Percentiles rank a stretch among this genome's conserved stretches.
Conservation (phyloP, 2,888 invertebrate species). For the Salticus scenicus region DNA sequence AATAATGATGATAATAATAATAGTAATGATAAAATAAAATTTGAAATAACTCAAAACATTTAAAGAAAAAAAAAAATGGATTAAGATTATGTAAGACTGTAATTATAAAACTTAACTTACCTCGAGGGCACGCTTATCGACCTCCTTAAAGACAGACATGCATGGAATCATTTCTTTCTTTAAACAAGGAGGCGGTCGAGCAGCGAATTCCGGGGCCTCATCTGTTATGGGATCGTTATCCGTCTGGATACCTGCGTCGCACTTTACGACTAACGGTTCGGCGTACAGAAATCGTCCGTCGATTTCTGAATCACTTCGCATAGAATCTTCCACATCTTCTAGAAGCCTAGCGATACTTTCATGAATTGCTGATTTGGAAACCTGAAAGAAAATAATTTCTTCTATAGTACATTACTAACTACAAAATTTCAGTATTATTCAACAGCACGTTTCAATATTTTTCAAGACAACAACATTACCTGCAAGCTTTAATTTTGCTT, state of each 20-base stretch:
- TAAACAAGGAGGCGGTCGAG: slow-evolving; percentile 73
- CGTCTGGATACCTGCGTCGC: slow-evolving; percentile 73
- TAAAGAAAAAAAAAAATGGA: too few relatives aligned
- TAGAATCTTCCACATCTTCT: slow-evolving; percentile 71
- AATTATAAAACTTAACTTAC: too few relatives aligned
- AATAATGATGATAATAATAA: too few relatives aligned
- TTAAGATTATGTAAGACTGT: too few relatives aligned
- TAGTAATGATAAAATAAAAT: too few relatives aligned
- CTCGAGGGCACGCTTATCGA: slow-evolving; percentile 70
- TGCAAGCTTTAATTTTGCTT: too few relatives aligned
- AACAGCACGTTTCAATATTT: too few relatives aligned
- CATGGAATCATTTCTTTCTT: slow-evolving; percentile 73
- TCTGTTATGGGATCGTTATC: slow-evolving; percentile 73
- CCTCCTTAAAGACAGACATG: slow-evolving; percentile 69
- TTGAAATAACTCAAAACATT: too few relatives aligned
- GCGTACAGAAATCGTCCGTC: slow-evolving; percentile 50
- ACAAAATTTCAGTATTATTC: too few relatives aligned
- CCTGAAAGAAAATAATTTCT: slow-evolving; percentile 24
- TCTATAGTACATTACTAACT: background rate
- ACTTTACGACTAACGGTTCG: slow-evolving; percentile 64
- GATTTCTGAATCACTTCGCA: slow-evolving; percentile 59
- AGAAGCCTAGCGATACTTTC: slow-evolving; percentile 70
- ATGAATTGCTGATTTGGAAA: slow-evolving; percentile 66
- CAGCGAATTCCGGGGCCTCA: slow-evolving; percentile 73
- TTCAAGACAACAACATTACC: too few relatives aligned